phyloP scores from a whole-genome alignment of 2,113 vertebrate genomes.

The Psammodynastes pulverulentus region DNA sequence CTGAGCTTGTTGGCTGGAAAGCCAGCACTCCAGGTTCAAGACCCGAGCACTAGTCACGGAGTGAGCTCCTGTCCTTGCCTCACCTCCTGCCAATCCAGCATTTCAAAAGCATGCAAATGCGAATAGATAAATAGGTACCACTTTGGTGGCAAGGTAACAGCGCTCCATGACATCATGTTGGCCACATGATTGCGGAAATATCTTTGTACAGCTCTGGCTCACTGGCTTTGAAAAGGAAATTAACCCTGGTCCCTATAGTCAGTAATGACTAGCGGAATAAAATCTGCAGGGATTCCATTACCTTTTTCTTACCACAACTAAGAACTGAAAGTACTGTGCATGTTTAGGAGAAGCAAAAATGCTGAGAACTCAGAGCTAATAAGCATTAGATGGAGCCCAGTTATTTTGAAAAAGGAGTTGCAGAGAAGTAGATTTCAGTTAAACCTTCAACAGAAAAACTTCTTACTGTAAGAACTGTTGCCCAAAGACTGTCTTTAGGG shows the following conservation, averaged over 20 bases:
- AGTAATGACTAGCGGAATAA: not conserved
- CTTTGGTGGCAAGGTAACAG: not conserved
- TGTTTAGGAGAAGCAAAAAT: not conserved
- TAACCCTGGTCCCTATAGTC: not conserved
- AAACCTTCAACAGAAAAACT: not conserved
- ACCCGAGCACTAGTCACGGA: not conserved
- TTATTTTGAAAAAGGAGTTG: not conserved
- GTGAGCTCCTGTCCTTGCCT: not conserved
- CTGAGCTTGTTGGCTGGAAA: not conserved
- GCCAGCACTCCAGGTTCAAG: not conserved
- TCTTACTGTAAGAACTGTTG: not conserved
- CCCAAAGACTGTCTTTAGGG: not conserved
- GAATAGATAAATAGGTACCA: not conserved
- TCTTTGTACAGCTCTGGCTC: not conserved
- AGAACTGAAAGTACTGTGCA: not conserved
- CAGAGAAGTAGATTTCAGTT: not conserved
- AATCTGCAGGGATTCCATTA: not conserved
- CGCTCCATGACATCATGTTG: not conserved
- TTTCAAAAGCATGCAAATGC: not conserved
- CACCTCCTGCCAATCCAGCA: not conserved
- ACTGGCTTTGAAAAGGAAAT: not conserved
- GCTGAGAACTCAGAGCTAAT: not conserved
- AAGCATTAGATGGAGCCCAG: not conserved
- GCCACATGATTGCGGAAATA: not conserved
- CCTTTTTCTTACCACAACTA: not conserved